Evolutionary conservation across 2,113 vertebrate species (phyloP), one percentile per base, ranked within the genome.

Genomic region (Chaetura pelagica): DNA sequence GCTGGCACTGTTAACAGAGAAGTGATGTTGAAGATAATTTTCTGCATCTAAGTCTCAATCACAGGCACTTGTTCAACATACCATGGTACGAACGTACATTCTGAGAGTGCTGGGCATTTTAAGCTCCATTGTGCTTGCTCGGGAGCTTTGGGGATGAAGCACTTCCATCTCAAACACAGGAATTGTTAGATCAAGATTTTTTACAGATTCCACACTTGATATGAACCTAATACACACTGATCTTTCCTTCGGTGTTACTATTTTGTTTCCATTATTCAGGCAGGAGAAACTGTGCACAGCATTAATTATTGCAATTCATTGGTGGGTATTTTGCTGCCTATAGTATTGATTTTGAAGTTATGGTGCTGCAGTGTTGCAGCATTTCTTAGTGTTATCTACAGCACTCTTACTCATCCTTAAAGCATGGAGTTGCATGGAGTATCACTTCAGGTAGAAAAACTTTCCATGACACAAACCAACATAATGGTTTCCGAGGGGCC

Each of bases 401-500:
- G 10, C 40, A 57, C 6, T 84, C 35, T 74, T 71, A 42, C 24
- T 77, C 29, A 27, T 55, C 55, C 7, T 62, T 86, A 74, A 69
- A 92, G 20, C 59, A 48, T 1, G 3, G 75, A 80, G 57, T 38
- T 38, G 15, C 52, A 23, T 30, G 51, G 34, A 58, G 7, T 63
- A 57, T 51, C 32, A 24, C 49, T 88, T 58, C 54, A 15, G 30
- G 67, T 52, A 91, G 74, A 24, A 90, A 83, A 86, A 55, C 48
- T 78, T 71, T 8, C 27, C 27, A 42, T 58, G 78, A 93, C 79
- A 83, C 49, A 81, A n/a, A 66, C 22, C 19, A 84, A 76, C 69
- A 88, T 44, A 84, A 91, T 62, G 73, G 76, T 84, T 96, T 96
- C 91, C 48, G 67, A 93, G 78, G 68, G 94, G 48, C 35, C 83